Percentiles rank a stretch among this genome's conserved stretches.
Evolutionary conservation across 2,888 invertebrate genomes (phyloP).

Genomic region (Crioceris asparagi): DNA sequence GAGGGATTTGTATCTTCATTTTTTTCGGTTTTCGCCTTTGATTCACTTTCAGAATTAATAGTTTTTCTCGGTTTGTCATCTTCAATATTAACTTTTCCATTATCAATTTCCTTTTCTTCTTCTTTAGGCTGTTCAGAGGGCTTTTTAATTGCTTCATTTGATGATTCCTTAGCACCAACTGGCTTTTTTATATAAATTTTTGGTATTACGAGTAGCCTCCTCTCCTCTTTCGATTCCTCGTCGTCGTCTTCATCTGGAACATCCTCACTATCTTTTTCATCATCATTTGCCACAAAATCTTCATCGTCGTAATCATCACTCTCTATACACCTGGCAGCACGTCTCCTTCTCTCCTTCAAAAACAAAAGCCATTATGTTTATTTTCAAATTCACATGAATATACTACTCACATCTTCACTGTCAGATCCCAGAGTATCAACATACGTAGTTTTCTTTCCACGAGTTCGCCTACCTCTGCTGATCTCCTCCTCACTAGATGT

Average conservation of each 20-base stretch:
- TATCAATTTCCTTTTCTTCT: neutral
- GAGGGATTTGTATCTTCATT: neutral
- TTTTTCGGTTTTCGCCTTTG: neutral
- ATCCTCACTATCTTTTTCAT: conserved; percentile 34
- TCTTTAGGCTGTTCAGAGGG: too few relatives aligned
- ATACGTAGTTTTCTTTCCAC: conserved; percentile 66
- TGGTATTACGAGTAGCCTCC: conserved; percentile 20
- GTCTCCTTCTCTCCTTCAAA: conserved; percentile 37
- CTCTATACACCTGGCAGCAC: conserved; percentile 37
- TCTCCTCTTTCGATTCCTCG: conserved; percentile 16
- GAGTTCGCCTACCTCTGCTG: conserved; percentile 50
- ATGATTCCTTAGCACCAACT: neutral
- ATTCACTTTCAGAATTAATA: neutral
- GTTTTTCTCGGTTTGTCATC: neutral
- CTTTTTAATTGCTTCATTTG: too few relatives aligned
- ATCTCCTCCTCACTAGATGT: conserved; percentile 41
- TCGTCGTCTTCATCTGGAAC: conserved; percentile 19
- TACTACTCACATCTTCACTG: conserved; percentile 55
- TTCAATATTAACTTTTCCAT: conserved; percentile 5
- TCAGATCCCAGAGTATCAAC: conserved; percentile 66
- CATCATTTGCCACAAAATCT: conserved; percentile 43
- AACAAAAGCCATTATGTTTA: conserved; percentile 9
- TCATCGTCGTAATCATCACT: conserved; percentile 42
- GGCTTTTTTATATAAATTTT: conserved; percentile 26
- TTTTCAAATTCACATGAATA: too few relatives aligned